These are phyloP conservation scores for Felis catus DNA, from an alignment of 2,113 vertebrate genomes.

Conservation along the genomic window DNA sequence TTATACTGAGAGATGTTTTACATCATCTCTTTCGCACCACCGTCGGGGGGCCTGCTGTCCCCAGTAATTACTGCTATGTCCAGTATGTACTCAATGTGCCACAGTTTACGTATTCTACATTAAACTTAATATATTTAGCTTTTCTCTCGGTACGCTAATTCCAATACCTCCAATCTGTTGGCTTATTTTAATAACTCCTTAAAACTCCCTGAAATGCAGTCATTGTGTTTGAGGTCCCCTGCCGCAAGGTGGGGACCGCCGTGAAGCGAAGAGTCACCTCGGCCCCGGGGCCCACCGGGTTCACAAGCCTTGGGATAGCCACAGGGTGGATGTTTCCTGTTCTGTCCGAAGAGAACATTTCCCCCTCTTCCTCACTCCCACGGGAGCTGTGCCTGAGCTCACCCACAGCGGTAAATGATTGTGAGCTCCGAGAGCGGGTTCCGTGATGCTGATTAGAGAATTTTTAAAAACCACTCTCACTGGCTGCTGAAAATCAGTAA, in stretches of 20 bases:
- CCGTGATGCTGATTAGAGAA: background rate
- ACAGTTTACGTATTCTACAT: background rate
- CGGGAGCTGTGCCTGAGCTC: background rate
- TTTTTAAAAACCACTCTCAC: background rate
- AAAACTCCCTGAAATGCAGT: background rate
- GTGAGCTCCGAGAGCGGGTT: background rate
- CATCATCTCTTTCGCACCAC: background rate
- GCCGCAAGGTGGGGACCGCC: rapidly evolving
- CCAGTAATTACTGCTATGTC: background rate
- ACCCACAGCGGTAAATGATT: rapidly evolving
- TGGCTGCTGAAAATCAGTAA: background rate
- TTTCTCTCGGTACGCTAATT: background rate
- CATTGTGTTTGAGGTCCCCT: rapidly evolving
- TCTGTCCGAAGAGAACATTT: background rate
- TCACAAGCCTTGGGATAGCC: rapidly evolving
- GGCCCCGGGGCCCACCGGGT: rapidly evolving
- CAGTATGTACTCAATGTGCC: background rate
- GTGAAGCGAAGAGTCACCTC: rapidly evolving
- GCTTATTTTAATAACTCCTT: background rate
- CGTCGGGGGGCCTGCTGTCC: rapidly evolving
- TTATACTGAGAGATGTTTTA: background rate
- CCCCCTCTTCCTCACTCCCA: background rate
- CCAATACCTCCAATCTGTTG: background rate
- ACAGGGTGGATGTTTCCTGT: rapidly evolving
- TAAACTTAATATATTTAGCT: background rate